Evolutionary conservation across 2,113 vertebrate species (phyloP).

Genomic region (Ictidomys tridecemlineatus): DNA sequence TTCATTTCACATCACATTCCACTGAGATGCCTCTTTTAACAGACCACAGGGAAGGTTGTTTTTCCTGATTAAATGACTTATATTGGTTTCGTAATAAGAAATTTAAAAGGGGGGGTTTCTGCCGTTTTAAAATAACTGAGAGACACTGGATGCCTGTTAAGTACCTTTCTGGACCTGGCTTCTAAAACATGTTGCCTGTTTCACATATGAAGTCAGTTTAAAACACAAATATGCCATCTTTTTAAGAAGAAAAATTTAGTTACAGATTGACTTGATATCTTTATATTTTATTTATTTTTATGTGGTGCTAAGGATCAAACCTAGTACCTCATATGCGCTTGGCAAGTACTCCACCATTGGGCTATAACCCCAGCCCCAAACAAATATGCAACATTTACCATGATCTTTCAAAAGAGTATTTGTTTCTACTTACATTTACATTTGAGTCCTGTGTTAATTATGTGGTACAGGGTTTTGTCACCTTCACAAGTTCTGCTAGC

Average conservation of each 20-base stretch:
- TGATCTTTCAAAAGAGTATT: background rate
- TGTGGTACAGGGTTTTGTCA: background rate
- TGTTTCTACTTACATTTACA: background rate
- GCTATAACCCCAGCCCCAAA: background rate
- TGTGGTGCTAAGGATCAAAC: too few species aligned
- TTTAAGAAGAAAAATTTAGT: too few species aligned
- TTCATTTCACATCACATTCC: background rate
- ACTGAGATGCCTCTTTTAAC: background rate
- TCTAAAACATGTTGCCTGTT: background rate
- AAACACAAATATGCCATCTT: background rate
- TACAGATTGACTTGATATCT: too few species aligned
- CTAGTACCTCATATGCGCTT: too few species aligned
- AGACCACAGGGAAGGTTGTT: background rate
- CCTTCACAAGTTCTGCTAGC: background rate
- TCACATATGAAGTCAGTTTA: background rate
- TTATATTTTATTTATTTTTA: too few species aligned
- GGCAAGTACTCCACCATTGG: too few species aligned
- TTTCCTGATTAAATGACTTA: background rate
- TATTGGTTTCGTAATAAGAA: background rate
- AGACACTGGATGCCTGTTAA: background rate
- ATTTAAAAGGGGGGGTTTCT: background rate
- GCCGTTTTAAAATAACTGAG: background rate
- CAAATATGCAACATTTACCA: conserved; percentile 41
- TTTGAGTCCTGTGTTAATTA: background rate
- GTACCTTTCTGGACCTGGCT: conserved; percentile 5